These are phyloP conservation scores for Brachionichthys hirsutus DNA, from an alignment of 2,113 vertebrate species.

Conservation along the genomic window DNA sequence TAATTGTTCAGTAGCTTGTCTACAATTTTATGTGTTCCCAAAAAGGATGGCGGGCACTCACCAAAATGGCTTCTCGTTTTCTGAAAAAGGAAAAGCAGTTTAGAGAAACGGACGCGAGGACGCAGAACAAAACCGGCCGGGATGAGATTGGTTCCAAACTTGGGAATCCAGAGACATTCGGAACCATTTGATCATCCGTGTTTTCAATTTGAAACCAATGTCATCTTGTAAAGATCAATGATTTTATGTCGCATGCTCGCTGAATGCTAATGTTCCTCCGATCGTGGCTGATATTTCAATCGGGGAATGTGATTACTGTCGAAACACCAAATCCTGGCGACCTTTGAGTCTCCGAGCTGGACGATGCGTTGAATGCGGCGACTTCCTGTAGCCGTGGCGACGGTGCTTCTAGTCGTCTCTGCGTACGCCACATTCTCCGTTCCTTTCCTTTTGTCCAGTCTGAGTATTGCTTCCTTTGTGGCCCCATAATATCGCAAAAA, in stretches of 20 bases:
- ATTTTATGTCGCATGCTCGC: slow-evolving; percentile 16
- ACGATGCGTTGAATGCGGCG: too few species aligned
- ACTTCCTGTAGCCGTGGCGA: too few species aligned
- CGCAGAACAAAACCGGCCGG: slow-evolving; percentile 18
- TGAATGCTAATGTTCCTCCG: slow-evolving; percentile 1
- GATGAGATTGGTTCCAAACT: slow-evolving; percentile 11
- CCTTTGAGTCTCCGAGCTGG: not conserved
- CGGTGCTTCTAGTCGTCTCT: too few species aligned
- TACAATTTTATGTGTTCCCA: slow-evolving; percentile 23
- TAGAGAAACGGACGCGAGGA: slow-evolving; percentile 12
- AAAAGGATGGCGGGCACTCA: slow-evolving; percentile 4
- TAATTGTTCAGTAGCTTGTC: slow-evolving; percentile 22
- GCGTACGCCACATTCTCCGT: too few species aligned
- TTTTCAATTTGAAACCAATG: slow-evolving; percentile 22
- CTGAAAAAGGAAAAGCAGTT: slow-evolving; percentile 16
- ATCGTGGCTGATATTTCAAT: slow-evolving; percentile 8
- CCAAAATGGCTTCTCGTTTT: slow-evolving; percentile 5
- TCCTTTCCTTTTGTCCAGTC: too few species aligned
- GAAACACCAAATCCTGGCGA: slow-evolving; percentile 11
- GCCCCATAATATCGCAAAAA: too few species aligned
- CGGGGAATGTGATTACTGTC: slow-evolving; percentile 4
- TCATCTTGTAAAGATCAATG: slow-evolving; percentile 14
- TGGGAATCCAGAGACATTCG: not conserved
- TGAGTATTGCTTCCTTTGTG: too few species aligned
- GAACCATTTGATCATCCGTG: slow-evolving; percentile 21